Evolutionary conservation across 2,113 vertebrate genomes (phyloP), one percentile per base, ranked within the genome.

Genomic region (Callocephalon fimbriatum): DNA sequence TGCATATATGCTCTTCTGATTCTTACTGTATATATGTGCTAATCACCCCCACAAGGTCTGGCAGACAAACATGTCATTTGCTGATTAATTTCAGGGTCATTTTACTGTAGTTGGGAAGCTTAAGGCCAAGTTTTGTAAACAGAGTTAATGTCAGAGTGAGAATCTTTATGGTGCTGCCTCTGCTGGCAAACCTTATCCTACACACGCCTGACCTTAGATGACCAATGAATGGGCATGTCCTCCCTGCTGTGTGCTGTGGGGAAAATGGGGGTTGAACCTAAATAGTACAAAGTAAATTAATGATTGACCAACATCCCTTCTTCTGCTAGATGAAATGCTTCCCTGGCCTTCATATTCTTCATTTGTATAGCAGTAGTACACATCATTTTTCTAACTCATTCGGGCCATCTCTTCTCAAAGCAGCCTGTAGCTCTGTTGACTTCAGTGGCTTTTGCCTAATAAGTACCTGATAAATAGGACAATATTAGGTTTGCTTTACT

Each of bases 161-260:
- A 6, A 11, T 22, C 59, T 84, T 66, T 29, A 32, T 38, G 26
- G 40, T 61, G 12, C 18, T 38, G 35, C 35, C 12, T 51, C 13
- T 71, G 20, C 70, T 72, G 27, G 13, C 76, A 76, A 40, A 42
- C 35, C 5, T 45, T 47, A 11, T 47, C 48, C 37, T 80, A 0
- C 4, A 1, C 0, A 0, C 11, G 31, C n/a, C 38, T 67, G 59
- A 62, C 31, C 19, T 58, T 16, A 13, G 48, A 1, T 73, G 72
- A 62, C 14, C 44, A 17, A 17, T 12, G 9, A 75, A 70, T 19
- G 48, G 35, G 35, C 0, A 0, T 25, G n/a, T 70, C 72, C 59
- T 40, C 32, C 68, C 38, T 62, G 19, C 51, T 50, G 12, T 26
- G 25, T 68, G 50, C 51, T 70, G 27, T 13, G 9, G 3, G 21